These are phyloP conservation scores for Lindbergichthys nudifrons DNA, from an alignment of 2,797 vertebrate genomes.

Conservation along the genomic window DNA sequence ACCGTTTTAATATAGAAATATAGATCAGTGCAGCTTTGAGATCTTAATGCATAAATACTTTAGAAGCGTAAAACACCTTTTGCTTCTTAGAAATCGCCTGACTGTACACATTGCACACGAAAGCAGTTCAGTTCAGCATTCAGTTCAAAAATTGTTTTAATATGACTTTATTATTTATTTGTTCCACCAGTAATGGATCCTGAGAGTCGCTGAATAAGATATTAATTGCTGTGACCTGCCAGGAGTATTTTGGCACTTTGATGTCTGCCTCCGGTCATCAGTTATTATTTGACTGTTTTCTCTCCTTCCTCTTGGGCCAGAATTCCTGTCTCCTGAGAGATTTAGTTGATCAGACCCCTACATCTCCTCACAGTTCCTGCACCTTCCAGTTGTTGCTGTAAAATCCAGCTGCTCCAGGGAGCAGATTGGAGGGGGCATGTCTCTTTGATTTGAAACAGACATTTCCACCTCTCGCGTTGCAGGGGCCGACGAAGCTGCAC, in stretches of 20 bases:
- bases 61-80: background rate
- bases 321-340: slow-evolving; percentile 30
- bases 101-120: background rate
- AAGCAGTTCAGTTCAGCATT: background rate
- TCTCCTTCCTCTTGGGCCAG: slow-evolving; percentile 10
- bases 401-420: slow-evolving; percentile 17
- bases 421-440: slow-evolving; percentile 17
- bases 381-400: slow-evolving; percentile 37
- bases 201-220: slow-evolving; percentile 42
- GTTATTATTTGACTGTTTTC: slow-evolving; percentile 39
- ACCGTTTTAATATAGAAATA: background rate
- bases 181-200: slow-evolving; percentile 31
- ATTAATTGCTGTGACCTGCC: slow-evolving; percentile 39
- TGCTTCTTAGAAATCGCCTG: background rate
- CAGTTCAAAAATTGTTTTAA: background rate
- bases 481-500: background rate
- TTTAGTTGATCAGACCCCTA: slow-evolving; percentile 22
- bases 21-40: slow-evolving; percentile 11
- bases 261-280: slow-evolving; percentile 23
- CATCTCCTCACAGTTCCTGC: slow-evolving; percentile 35
- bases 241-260: slow-evolving; percentile 46
- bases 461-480: slow-evolving; percentile 30
- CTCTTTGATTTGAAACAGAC: slow-evolving; percentile 61
- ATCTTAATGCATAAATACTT: background rate
- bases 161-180: slow-evolving; percentile 38